phyloP scores from a whole-genome alignment of 2,888 invertebrate genomes.

The Phortica okadai region DNA sequence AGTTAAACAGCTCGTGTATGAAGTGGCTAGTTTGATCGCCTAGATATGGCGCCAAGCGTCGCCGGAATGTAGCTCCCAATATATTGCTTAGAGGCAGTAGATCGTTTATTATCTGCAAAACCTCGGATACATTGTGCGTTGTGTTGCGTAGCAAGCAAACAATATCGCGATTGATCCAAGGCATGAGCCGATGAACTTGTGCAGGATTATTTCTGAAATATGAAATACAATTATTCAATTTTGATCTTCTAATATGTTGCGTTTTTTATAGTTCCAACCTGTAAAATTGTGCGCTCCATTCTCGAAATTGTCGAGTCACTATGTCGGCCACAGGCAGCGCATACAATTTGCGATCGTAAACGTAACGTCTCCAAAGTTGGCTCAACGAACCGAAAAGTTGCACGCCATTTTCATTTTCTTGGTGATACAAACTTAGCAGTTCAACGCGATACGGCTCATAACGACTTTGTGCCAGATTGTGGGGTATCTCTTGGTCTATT shows the following conservation, averaged over 20 bases:
- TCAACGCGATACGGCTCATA: slow-evolving; percentile 67
- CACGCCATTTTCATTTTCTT: slow-evolving; percentile 57
- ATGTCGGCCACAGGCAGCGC: slow-evolving; percentile 84
- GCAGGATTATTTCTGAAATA: slow-evolving; percentile 85
- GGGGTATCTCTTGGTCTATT: neutral
- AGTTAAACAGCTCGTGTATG: slow-evolving; percentile 91
- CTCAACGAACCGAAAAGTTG: slow-evolving; percentile 61
- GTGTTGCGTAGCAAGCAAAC: slow-evolving; percentile 81
- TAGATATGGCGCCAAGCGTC: slow-evolving; percentile 83
- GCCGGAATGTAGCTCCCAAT: slow-evolving; percentile 81
- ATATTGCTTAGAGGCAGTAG: slow-evolving; percentile 82
- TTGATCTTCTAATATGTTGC: slow-evolving; percentile 22
- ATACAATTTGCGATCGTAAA: slow-evolving; percentile 88
- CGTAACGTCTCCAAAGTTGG: slow-evolving; percentile 79
- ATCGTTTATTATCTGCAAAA: slow-evolving; percentile 83
- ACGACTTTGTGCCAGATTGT: slow-evolving; percentile 49
- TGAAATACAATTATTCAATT: slow-evolving; percentile 29
- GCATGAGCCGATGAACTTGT: slow-evolving; percentile 88
- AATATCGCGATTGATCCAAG: slow-evolving; percentile 93
- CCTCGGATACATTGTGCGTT: slow-evolving; percentile 81
- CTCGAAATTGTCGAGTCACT: slow-evolving; percentile 82
- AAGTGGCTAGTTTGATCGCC: slow-evolving; percentile 88
- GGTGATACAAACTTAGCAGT: slow-evolving; percentile 69
- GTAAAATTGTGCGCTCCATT: slow-evolving; percentile 86
- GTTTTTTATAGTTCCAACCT: slow-evolving; percentile 78